A percentile compares a stretch with the other conserved stretches of the same genome.
phyloP scores from a whole-genome alignment of 2,888 invertebrate genomes.

The Leptodirus hochenwartii region DNA sequence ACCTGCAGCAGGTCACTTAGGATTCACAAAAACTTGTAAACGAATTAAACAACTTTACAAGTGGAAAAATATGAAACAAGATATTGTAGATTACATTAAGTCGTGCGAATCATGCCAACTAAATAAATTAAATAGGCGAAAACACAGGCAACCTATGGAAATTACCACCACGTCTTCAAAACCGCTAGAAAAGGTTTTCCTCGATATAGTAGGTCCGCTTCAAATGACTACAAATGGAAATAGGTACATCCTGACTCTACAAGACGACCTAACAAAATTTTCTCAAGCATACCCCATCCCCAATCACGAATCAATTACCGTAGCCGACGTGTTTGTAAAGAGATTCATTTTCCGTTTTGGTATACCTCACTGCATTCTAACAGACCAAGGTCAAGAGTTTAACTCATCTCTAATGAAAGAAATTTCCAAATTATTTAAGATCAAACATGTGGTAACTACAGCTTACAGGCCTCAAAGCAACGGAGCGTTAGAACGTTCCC shows the following conservation, averaged over 20 bases:
- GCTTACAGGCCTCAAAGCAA: too few species aligned
- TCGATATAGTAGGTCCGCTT: conserved; percentile 21
- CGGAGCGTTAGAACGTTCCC: conserved; percentile 6
- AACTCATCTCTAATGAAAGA: conserved; percentile 3
- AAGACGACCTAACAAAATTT: conserved; percentile 22
- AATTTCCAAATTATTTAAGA: conserved; percentile 9
- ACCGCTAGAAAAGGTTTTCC: conserved; percentile 15
- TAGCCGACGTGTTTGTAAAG: conserved; percentile 13
- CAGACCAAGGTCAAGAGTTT: conserved; percentile 9
- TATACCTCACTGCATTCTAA: conserved; percentile 5
- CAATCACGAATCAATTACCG: conserved; percentile 18
- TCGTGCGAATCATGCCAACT: conserved; percentile 17
- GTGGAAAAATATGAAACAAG: conserved; percentile 16
- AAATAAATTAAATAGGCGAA: conserved; percentile 9
- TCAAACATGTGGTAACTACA: conserved; percentile 8
- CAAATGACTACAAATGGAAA: conserved; percentile 17
- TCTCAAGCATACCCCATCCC: conserved; percentile 18
- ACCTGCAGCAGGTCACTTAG: conserved; percentile 12
- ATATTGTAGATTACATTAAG: conserved; percentile 16
- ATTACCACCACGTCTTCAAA: conserved; percentile 10
- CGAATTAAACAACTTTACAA: conserved; percentile 12
- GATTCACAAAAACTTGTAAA: conserved; percentile 11
- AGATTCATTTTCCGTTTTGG: conserved; percentile 7
- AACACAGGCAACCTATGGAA: conserved; percentile 13
- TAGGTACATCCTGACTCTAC: conserved; percentile 20